A percentile compares a stretch with the other conserved stretches of the same genome.
phyloP scores from a whole-genome alignment of 2,888 invertebrate genomes.

The Acanthosoma haemorrhoidale region DNA sequence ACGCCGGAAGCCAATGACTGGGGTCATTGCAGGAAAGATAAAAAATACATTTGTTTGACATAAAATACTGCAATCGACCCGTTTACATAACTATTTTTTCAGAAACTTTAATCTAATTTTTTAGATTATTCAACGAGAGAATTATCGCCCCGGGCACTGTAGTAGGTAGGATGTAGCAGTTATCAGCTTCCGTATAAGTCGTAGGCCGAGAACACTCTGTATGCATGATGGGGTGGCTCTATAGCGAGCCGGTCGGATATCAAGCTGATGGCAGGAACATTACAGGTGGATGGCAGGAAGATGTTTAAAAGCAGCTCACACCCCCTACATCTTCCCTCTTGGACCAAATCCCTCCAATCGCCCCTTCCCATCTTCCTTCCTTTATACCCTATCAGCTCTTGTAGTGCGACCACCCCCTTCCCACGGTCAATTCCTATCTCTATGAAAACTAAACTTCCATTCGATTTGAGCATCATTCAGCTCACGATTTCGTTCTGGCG shows the following conservation, averaged over 20 bases:
- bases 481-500: background rate
- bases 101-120: too few relatives aligned
- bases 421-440: background rate
- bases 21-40: too few relatives aligned
- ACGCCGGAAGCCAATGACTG: too few relatives aligned
- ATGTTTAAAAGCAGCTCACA: slow-evolving; percentile 7
- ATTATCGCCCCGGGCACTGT: too few relatives aligned
- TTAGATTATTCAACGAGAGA: too few relatives aligned
- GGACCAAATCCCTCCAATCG: slow-evolving; percentile 1
- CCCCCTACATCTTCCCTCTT: background rate
- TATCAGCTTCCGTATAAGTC: too few relatives aligned
- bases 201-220: too few relatives aligned
- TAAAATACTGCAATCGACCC: too few relatives aligned
- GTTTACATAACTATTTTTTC: too few relatives aligned
- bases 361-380: too few relatives aligned
- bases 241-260: background rate
- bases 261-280: background rate
- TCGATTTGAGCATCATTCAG: background rate
- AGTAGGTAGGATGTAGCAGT: too few relatives aligned
- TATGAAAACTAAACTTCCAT: slow-evolving; percentile 8
- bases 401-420: background rate
- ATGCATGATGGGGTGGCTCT: background rate
- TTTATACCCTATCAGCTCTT: background rate
- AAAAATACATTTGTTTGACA: too few relatives aligned
- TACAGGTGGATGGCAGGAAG: background rate